Conservation (phyloP, 92 coral and sea anemone species). For the Hydrozoanthus gracilis region DNA sequence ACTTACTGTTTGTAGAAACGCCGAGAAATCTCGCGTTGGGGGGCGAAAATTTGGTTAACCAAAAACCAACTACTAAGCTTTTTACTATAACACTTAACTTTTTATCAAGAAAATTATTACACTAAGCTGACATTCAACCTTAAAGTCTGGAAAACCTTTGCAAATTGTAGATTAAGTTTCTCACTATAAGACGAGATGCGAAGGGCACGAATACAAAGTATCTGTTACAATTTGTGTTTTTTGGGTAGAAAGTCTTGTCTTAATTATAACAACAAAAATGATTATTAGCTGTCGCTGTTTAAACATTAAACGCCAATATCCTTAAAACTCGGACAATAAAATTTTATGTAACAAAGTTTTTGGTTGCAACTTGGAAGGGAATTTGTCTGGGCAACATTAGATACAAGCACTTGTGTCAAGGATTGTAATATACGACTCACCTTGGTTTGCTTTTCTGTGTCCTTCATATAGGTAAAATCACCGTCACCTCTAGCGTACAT, state of each 20-base stretch:
- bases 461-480: slow-evolving; percentile 10
- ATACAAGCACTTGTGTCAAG: too few relatives aligned
- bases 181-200: background rate
- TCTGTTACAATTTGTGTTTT: background rate
- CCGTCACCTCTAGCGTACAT: slow-evolving; percentile 56
- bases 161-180: background rate
- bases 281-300: background rate
- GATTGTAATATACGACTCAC: background rate
- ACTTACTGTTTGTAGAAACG: slow-evolving; percentile 7
- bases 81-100: background rate
- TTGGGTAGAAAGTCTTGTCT: background rate
- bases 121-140: background rate
- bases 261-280: background rate
- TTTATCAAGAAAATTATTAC: background rate
- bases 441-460: slow-evolving; percentile 35
- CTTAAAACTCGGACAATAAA: background rate
- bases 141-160: background rate
- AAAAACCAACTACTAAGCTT: background rate
- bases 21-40: background rate
- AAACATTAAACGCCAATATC: background rate
- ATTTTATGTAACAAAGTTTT: background rate
- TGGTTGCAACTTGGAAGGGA: too few relatives aligned
- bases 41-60: slow-evolving; percentile 32
- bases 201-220: background rate
- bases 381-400: too few relatives aligned